These are phyloP conservation scores for Tricholaema leucomelas DNA, from an alignment of 2,113 vertebrate species.

Conservation along the genomic window DNA sequence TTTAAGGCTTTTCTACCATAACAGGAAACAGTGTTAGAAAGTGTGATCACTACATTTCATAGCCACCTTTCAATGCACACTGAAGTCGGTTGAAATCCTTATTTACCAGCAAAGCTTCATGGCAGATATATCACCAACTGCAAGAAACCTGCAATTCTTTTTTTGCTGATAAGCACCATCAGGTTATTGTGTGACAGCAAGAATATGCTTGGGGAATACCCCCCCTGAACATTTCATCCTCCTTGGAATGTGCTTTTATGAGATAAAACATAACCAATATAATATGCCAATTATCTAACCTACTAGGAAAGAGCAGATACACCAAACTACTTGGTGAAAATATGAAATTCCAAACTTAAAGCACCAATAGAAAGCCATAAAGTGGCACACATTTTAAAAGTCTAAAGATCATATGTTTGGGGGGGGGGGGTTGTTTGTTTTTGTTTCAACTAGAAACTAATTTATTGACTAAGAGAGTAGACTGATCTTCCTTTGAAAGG, in stretches of 20 bases:
- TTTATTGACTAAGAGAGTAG: not conserved
- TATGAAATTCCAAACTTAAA: not conserved
- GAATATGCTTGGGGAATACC: not conserved
- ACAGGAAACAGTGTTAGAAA: not conserved
- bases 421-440: no score
- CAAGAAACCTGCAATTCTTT: slow-evolving; percentile 27
- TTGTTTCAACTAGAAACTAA: not conserved
- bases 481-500: not conserved
- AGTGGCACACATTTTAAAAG: not conserved
- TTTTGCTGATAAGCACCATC: slow-evolving; percentile 4
- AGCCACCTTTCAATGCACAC: not conserved
- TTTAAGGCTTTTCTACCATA: not conserved
- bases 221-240: not conserved
- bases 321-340: not conserved
- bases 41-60: not conserved
- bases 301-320: slow-evolving; percentile 11
- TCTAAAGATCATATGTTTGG: not conserved
- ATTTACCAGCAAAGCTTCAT: slow-evolving; percentile 1
- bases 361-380: not conserved
- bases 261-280: slow-evolving; percentile 32
- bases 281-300: not conserved
- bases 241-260: not conserved
- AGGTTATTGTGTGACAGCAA: slow-evolving; percentile 26
- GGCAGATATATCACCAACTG: not conserved
- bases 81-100: not conserved